Evolutionary conservation across 1,140 invertebrate species (phyloP), one percentile per base, ranked within the genome.

Genomic region (Dendrolimus kikuchii): DNA sequence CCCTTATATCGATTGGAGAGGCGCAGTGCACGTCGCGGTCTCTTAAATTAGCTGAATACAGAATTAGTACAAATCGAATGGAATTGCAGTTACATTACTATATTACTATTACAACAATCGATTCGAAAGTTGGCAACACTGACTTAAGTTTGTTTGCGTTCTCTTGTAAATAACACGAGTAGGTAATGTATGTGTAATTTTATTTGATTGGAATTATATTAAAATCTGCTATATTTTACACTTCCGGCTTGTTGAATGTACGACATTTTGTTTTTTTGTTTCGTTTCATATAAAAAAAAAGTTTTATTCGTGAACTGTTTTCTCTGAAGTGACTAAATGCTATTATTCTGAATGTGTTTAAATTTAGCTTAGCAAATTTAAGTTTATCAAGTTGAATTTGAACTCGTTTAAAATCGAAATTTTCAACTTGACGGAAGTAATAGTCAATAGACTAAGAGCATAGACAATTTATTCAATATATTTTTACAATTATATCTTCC

Each of bases 161-260:
- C 23, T 23, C 23, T 62, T 71, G 71, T 70, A 74, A 57, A 74
- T 74, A 65, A 64, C 51, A 57, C 51, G 38, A 6, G 7, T 7
- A 51, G 46, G 55, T 59, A 54, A 57, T 57, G 58, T 61, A 59
- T 41, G 36, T 59, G 63, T 49, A 44, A 58, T 60, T 60, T 62
- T 52, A 43, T 63, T 63, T 52, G 60, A 54, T 57, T 53, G 46
- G 52, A 46, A 45, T 49, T 39, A 51, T 52, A 50, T 37, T 42
- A 8, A 38, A 37, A 48, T 48, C 37, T 37, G 49, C 59, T 54
- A 55, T 9, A 55, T 42, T 39, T 42, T 37, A 53, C 67, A 23
- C 23, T 23, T 66, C 65, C 56, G 62, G 62, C 68, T 74, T 75
- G 74, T 75, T 63, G 64, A 67, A 69, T 67, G 66, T 66, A 23